These are phyloP conservation scores for Myotis pilosus DNA, from an alignment of 2,797 vertebrate species.

Conservation along the genomic window DNA sequence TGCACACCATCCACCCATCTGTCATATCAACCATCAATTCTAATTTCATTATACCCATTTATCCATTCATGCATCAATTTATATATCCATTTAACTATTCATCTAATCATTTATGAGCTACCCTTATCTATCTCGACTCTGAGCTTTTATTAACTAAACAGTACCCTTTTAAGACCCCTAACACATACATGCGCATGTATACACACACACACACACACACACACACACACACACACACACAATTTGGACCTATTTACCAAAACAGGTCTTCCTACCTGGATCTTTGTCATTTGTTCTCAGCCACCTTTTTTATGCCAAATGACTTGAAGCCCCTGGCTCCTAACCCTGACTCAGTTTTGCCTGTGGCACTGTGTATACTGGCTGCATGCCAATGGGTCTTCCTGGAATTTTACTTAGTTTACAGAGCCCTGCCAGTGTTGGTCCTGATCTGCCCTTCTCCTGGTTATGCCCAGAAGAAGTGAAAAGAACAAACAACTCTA, in stretches of 20 bases:
- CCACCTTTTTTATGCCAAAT: slow-evolving; percentile 31
- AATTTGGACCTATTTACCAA: background rate
- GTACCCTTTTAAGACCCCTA: background rate
- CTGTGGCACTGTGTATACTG: background rate
- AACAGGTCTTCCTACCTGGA: slow-evolving; percentile 18
- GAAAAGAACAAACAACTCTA: background rate
- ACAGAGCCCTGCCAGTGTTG: background rate
- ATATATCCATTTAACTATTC: background rate
- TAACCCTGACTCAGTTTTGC: slow-evolving; percentile 18
- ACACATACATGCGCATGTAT: background rate
- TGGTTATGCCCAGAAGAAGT: background rate
- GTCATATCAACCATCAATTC: background rate
- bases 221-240: background rate
- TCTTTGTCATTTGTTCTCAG: slow-evolving; percentile 4
- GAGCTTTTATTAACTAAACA: slow-evolving; percentile 5
- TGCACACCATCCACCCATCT: background rate
- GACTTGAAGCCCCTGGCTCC: background rate
- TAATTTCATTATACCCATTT: slow-evolving; percentile 49
- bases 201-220: too few species aligned
- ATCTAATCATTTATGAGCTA: background rate
- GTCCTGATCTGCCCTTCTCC: background rate
- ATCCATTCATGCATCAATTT: background rate
- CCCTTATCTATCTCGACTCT: background rate
- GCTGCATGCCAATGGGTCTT: background rate
- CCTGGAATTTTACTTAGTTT: background rate